Conservation (phyloP, 2,888 invertebrate genomes). For the Hypolimnas misippus region DNA sequence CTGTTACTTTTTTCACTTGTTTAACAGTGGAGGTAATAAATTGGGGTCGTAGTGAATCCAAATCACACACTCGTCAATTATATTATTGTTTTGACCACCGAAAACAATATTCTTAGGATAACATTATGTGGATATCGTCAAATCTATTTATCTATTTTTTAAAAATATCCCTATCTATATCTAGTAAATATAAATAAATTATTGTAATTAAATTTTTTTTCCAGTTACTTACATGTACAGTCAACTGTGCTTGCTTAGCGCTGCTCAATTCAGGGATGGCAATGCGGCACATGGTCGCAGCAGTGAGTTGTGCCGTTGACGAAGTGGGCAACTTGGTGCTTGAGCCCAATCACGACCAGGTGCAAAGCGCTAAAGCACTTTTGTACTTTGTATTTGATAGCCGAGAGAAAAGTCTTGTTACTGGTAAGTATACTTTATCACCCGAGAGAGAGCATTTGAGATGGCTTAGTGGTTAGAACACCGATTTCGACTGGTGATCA, state of each 20-base stretch:
- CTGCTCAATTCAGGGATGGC: conserved; percentile 92
- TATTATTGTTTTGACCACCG: no score
- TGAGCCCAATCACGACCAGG: conserved; percentile 84
- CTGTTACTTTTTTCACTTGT: no score
- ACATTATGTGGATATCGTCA: no score
- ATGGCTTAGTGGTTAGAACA: no score
- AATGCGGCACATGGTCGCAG: conserved; percentile 92
- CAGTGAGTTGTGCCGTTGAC: conserved; percentile 89
- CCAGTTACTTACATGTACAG: conserved; percentile 90
- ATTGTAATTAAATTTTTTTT: conserved; percentile 39
- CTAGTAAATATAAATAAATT: neutral
- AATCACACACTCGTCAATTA: no score
- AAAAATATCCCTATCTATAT: neutral
- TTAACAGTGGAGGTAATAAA: no score
- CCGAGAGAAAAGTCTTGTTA: conserved; percentile 61
- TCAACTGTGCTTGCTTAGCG: conserved; percentile 93
- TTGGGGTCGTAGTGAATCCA: no score
- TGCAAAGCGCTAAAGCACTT: conserved; percentile 82
- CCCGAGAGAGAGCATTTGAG: no score
- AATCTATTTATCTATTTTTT: neutral
- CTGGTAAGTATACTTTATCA: no score
- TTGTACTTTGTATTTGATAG: conserved; percentile 91
- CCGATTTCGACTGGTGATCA: no score
- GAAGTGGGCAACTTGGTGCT: conserved; percentile 84
- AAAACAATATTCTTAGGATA: no score